phyloP scores from a whole-genome alignment of 2,797 vertebrate genomes.

The Lepilemur septentrionalis region DNA sequence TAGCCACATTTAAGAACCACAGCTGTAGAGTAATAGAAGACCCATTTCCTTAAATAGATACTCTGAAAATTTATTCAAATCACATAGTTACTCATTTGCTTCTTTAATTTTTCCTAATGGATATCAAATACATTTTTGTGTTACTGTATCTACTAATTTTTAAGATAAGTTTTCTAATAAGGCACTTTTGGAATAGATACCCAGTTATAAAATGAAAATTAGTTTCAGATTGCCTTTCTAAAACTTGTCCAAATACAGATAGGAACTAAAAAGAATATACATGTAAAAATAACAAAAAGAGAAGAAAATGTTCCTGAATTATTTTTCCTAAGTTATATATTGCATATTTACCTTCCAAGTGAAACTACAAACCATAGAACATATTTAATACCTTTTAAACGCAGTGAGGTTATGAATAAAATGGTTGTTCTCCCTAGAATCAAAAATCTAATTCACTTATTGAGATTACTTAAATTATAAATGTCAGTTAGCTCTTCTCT shows the following conservation, averaged over 20 bases:
- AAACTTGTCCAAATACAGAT: neutral
- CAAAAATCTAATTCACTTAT: neutral
- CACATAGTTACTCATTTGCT: neutral
- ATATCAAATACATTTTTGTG: neutral
- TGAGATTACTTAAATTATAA: conserved; percentile 16
- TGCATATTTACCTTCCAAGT: conserved; percentile 8
- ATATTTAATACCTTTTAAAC: neutral
- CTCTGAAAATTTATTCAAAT: neutral
- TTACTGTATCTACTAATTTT: neutral
- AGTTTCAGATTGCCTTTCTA: neutral
- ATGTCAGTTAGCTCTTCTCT: neutral
- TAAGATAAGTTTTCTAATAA: conserved; percentile 10
- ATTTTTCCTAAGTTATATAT: neutral
- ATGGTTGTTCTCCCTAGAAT: neutral
- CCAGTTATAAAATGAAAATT: conserved; percentile 7
- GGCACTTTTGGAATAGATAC: neutral
- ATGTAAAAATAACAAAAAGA: neutral
- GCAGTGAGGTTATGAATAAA: neutral
- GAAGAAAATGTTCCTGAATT: neutral
- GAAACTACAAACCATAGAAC: conserved; percentile 3
- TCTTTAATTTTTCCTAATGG: neutral
- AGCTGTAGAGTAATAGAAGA: neutral
- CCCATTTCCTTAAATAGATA: neutral
- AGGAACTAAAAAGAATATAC: neutral
- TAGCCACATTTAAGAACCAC: neutral